Evolutionary conservation across 2,113 vertebrate species (phyloP), one percentile per base, ranked within the genome.

Genomic region (Murina feae): DNA sequence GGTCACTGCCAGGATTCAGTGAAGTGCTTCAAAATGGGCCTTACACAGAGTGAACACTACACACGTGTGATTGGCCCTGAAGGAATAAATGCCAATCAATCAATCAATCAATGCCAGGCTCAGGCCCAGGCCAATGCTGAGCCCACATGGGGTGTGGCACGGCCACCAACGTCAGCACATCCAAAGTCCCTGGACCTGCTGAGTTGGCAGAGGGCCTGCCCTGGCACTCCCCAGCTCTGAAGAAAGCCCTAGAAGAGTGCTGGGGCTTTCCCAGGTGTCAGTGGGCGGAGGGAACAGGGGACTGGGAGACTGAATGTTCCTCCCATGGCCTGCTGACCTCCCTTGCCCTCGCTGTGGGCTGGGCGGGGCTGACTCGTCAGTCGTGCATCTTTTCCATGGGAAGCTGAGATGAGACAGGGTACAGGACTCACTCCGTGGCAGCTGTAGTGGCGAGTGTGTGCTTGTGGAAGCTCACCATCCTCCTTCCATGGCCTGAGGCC

Each of bases 151-250:
- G 82, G 68, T 1, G 79, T 79, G 93, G 89, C 49, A n/a, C 20
- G 47, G 35, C n/a, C 6, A 71, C 68, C 51, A 18, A 2, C 7
- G 9, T 86, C 53, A 81, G 66, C 60, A 87, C 42, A 93, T 89
- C 72, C 88, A 44, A 95, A 96, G 96, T 97, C 75, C 91, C 49
- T 44, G 21, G 63, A 44, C 68, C 65, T 94, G 87, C 28, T 72
- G 89, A 85, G 55, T 32, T 89, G 74, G 82, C 93, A 88, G 72
- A 65, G 21, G 68, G 68, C 78, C 72, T 11, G 35, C 23, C 14
- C 37, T 68, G 89, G 86, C 39, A 37, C 74, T 68, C 74, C 78
- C 47, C 28, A 51, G 78, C 44, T 63, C 81, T 18, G 30, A 81
- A 85, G 82, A 86, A 89, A 83, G 74, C 49, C 47, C 86, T 89